Percentiles rank a stretch among this genome's conserved stretches.
These are phyloP conservation scores for Mirza zaza DNA, from an alignment of 2,113 vertebrate genomes.

Conservation along the genomic window DNA sequence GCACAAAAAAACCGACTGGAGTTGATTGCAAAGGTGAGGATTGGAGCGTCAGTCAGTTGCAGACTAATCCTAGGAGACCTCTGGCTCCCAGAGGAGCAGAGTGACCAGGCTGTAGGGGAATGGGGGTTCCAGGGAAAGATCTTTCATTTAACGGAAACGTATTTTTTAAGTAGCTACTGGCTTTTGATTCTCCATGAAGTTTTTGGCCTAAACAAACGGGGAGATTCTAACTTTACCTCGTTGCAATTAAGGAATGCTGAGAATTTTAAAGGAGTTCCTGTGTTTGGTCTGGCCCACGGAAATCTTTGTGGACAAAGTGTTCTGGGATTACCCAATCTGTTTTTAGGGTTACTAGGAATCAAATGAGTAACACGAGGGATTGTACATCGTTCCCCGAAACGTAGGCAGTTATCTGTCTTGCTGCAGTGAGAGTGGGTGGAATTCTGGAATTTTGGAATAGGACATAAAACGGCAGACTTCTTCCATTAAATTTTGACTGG, in stretches of 20 bases:
- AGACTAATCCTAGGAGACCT: background rate
- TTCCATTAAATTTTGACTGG: background rate
- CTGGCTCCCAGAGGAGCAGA: background rate
- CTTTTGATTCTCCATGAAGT: background rate
- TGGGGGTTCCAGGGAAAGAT: background rate
- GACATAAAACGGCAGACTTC: background rate
- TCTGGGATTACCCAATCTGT: background rate
- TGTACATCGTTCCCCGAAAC: background rate
- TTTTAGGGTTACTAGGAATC: background rate
- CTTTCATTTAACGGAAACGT: background rate
- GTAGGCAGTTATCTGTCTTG: background rate
- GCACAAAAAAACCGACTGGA: background rate
- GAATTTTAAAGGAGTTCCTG: background rate
- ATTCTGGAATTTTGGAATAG: background rate
- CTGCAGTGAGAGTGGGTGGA: too few relatives aligned
- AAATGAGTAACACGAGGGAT: background rate
- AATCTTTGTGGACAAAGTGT: background rate
- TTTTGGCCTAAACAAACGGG: constrained; percentile 31
- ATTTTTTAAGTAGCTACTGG: constrained; percentile 17
- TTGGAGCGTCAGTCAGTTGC: background rate
- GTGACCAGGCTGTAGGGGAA: background rate
- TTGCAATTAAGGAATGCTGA: background rate
- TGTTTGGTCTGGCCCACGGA: background rate
- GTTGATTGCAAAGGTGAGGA: background rate
- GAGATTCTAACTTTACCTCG: constrained; percentile 35